A percentile compares a stretch with the other conserved stretches of the same genome.
These are phyloP conservation scores for Bovichtus variegatus DNA, from an alignment of 2,797 vertebrate species.

Conservation along the genomic window DNA sequence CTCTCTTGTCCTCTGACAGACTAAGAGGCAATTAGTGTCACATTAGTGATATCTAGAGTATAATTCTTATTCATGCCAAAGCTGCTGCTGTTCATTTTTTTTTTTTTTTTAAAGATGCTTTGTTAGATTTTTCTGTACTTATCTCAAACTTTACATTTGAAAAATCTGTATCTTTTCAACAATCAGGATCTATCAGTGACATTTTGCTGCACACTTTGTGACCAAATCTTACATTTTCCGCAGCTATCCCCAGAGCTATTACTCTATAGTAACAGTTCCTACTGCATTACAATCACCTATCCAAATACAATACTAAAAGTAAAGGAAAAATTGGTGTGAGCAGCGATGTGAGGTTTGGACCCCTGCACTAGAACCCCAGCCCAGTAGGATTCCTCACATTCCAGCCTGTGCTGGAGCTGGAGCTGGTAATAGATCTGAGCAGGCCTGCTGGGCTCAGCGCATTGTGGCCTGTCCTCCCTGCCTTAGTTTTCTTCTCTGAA, in stretches of 20 bases:
- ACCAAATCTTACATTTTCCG: slow-evolving; percentile 36
- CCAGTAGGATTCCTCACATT: slow-evolving; percentile 86
- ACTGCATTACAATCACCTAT: slow-evolving; percentile 68
- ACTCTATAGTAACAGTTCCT: slow-evolving; percentile 45
- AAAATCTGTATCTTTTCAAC: background rate
- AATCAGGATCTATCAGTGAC: background rate
- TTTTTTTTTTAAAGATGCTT: slow-evolving; percentile 20
- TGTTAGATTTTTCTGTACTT: slow-evolving; percentile 3
- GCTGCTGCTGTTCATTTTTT: slow-evolving; percentile 54
- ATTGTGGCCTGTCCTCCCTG: slow-evolving; percentile 63
- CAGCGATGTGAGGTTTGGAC: slow-evolving; percentile 80
- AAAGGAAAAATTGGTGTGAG: slow-evolving; percentile 67
- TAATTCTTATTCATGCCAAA: slow-evolving; percentile 74
- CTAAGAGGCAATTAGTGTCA: slow-evolving; percentile 89
- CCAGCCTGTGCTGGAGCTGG: slow-evolving; percentile 80
- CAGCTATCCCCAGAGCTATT: slow-evolving; percentile 42
- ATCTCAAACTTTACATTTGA: slow-evolving; percentile 7
- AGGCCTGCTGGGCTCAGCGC: slow-evolving; percentile 80
- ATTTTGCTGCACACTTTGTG: background rate
- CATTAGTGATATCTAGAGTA: slow-evolving; percentile 83
- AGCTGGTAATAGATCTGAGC: slow-evolving; percentile 83
- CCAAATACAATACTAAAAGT: slow-evolving; percentile 65
- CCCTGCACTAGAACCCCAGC: slow-evolving; percentile 78
- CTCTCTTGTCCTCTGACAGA: slow-evolving; percentile 80
- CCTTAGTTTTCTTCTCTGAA: slow-evolving; percentile 60